phyloP scores from a whole-genome alignment of 1,140 invertebrate genomes.

The Apis mellifera region Amel_HAv3.1 CM009944.2:6775001-6775500 shows the following conservation, averaged over 20 bases:
- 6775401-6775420: not conserved
- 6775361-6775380: not conserved
- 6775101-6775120: not conserved
- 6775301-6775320: not conserved
- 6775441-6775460: not conserved
- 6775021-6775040: too few relatives aligned
- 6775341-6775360: not conserved
- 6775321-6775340: too few relatives aligned
- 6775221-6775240: conserved; percentile 17
- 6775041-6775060: not conserved
- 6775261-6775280: not conserved
- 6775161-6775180: conserved; percentile 42
- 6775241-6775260: conserved; percentile 1
- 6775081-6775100: too few relatives aligned
- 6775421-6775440: not conserved
- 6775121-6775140: conserved; percentile 28
- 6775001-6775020: too few relatives aligned
- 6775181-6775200: conserved; percentile 46
- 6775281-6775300: not conserved
- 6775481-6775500: not conserved
- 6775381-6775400: not conserved
- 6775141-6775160: conserved; percentile 39
- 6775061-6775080: not conserved
- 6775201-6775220: conserved; percentile 28
- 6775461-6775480: not conserved